Base-by-base conservation (phyloP, 2,113 vertebrate species). In the Labeo rohita region DNA sequence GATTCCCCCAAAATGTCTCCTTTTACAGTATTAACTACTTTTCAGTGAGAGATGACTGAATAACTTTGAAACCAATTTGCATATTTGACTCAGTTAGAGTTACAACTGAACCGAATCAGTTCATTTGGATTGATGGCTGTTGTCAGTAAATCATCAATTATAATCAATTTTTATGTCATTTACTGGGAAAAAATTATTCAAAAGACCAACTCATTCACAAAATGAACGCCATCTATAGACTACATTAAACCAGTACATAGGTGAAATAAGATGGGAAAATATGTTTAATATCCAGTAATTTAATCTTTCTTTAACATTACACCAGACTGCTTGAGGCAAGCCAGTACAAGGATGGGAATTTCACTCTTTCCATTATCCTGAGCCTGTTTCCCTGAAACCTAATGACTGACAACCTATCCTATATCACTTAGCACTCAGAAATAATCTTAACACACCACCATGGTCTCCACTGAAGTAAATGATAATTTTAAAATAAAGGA, bases 381-480 rank as follows among this genome's bases (percentile, higher is more conserved):
- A 82, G 49, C 63, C 28, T 52, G 80, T 36, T 52, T 82, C 21
- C 80, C 28, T 70, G 80, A 82, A 82, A 82, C 80, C 63, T 36
- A 82, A 82, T 82, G 80, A 70, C 63, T 70, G 52, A 52, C 45
- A 49, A 61, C 21, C 39, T 68, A 70, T 68, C 80, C 80, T 39
- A 82, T 82, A 70, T 68, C 61, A 21, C 36, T 82, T 82, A 18
- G 16, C 23, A 70, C 23, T 82, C 8, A 34, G 70, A 82, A 70
- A 70, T 68, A 50, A 82, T 50, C 12, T n/a, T 49, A 34, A 65
- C 1, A 66, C n/a, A 11, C 23, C n/a, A 52, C 8, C 12, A 50
- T 52, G 45, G 6, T 28, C 80, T 52, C 18, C 45, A 70, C 10
- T 80, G 28, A 49, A 28, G 8, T 21, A 8, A 43, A 65, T 65